Evolutionary conservation across 92 coral and sea anemone species (phyloP), one percentile per base, ranked within the genome.

Genomic region (Pocillopora grandis): DNA sequence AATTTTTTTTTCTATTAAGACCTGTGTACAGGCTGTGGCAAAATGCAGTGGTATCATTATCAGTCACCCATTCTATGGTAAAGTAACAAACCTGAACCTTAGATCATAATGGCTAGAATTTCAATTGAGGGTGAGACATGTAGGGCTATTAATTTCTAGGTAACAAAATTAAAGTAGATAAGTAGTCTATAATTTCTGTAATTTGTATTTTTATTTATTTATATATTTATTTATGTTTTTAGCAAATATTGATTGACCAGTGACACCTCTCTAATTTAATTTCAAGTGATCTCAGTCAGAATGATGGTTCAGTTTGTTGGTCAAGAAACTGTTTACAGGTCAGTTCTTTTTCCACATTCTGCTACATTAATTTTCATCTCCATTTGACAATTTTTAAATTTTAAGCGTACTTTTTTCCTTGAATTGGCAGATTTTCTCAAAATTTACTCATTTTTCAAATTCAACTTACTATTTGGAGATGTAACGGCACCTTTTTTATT

Each of bases 231-330:
- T 5, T 18, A 20, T 70, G 56, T 8, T 11, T 31, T 67, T 67
- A 31, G 6, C 1, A 31, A 4, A 12, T 68, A 10, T 6, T 2
- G 9, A 13, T 16, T 37, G 16, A 35, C 35, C 16, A 10, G 16
- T 14, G 21, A 48, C 35, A 52, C 73, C 11, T 52, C 31, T 66
- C 56, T 23, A 27, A 67, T 15, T 19, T 42, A 48, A 61, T 52
- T 71, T 59, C 33, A 72, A 95, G 98, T 95, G 13, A 75, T 95
- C 57, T 91, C 98, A 33, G 83, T 95, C 21, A 77, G 98, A 62
- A 95, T 95, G 92, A 89, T 95, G 84, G 95, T 93, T 31, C 98
- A 95, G 83, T 93, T 88, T 79, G 95, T 95, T 60, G 98, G 98
- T 55, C 87, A 87, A 82, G 98, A 95, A 81, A 91, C 98, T 52